A percentile compares a stretch with the other conserved stretches of the same genome.
Conservation (phyloP, 2,113 vertebrate species). For the Pholis gunnellus region DNA sequence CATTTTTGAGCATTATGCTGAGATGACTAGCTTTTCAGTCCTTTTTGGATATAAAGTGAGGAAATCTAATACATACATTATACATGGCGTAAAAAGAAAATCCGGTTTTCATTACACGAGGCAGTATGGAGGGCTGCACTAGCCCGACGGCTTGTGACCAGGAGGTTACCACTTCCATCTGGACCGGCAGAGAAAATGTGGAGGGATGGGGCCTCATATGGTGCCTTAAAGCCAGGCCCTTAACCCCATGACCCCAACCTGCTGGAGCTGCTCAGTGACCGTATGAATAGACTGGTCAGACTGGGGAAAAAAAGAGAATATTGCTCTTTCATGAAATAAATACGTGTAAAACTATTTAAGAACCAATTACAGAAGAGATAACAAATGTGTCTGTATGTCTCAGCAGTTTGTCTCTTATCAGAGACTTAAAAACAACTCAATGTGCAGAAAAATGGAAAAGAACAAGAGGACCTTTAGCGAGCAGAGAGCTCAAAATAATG, state of each 20-base stretch:
- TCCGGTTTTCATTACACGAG: neutral
- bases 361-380: constrained; percentile 2
- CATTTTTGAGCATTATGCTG: neutral
- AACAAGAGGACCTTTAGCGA: constrained; percentile 32
- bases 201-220: neutral
- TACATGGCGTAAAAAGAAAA: neutral
- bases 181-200: neutral
- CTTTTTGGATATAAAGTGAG: neutral
- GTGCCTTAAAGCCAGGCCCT: neutral
- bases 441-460: constrained; percentile 35
- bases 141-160: neutral
- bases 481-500: constrained; percentile 59
- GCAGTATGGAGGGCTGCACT: neutral
- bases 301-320: neutral
- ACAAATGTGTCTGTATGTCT: neutral
- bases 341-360: neutral
- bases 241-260: neutral
- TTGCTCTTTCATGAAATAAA: neutral
- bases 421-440: constrained; percentile 9
- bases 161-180: neutral
- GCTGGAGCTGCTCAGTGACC: neutral
- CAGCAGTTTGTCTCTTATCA: constrained; percentile 10
- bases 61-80: neutral
- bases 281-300: neutral
- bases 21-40: neutral